Conservation (phyloP, 2,113 vertebrate species). For the Odontophorus gujanensis region DNA sequence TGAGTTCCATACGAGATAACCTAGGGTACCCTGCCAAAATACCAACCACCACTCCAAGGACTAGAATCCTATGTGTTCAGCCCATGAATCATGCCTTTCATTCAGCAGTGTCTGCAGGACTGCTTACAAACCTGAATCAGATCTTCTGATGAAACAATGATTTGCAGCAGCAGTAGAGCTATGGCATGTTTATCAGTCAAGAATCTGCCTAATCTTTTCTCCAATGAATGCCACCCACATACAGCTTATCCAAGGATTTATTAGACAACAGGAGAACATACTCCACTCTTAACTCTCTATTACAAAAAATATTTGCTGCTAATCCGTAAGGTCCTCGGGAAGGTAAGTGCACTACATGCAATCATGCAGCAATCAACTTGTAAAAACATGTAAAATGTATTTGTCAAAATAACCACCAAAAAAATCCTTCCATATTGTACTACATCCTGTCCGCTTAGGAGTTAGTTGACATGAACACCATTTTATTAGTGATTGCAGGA, state of each 20-base stretch:
- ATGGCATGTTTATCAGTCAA: fast-evolving
- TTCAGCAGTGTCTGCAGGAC: background rate
- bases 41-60: background rate
- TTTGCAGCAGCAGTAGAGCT: background rate
- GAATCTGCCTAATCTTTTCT: background rate
- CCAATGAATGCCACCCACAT: background rate
- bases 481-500: background rate
- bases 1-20: background rate
- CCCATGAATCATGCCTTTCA: fast-evolving
- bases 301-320: background rate
- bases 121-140: background rate
- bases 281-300: background rate
- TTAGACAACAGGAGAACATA: background rate
- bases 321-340: background rate
- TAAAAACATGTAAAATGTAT: background rate
- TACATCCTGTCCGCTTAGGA: background rate
- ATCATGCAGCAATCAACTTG: background rate
- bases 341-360: background rate
- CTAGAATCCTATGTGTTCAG: background rate
- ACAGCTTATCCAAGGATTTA: background rate
- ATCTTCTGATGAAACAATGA: background rate
- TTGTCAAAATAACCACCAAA: background rate
- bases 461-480: background rate
- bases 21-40: background rate
- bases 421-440: background rate